These are phyloP conservation scores for Venturia canescens DNA, from an alignment of 1,140 invertebrate species.

Conservation along the genomic window DNA sequence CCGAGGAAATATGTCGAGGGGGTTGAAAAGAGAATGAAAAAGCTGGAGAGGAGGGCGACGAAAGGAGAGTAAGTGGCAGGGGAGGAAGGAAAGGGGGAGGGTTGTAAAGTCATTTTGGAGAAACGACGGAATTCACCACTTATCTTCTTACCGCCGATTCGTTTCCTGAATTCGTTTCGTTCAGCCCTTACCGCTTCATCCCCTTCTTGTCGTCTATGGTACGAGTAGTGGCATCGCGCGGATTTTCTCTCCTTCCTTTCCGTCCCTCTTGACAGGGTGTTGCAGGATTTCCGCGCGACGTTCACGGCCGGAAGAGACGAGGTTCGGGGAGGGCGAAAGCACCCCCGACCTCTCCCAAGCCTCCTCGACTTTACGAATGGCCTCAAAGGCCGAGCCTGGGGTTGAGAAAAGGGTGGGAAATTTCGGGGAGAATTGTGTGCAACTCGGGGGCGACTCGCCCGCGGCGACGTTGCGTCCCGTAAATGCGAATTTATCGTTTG, in stretches of 20 bases:
- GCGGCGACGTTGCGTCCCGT: slow-evolving; percentile 46
- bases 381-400: neutral
- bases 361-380: slow-evolving; percentile 4
- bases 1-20: too few relatives aligned
- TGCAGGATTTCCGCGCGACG: slow-evolving; percentile 18
- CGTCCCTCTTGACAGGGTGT: slow-evolving; percentile 3
- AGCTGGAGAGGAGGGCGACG: slow-evolving; percentile 14
- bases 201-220: neutral
- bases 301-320: slow-evolving; percentile 26
- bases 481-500: slow-evolving; percentile 53
- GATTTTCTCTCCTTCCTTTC: slow-evolving; percentile 4
- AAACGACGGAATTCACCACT: slow-evolving; percentile 57
- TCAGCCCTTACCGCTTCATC: neutral
- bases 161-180: slow-evolving; percentile 54
- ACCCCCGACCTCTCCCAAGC: neutral
- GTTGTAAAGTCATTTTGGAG: slow-evolving; percentile 48
- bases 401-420: slow-evolving; percentile 24
- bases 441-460: slow-evolving; percentile 21
- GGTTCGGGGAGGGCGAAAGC: slow-evolving; percentile 12
- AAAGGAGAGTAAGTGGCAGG: neutral
- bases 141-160: slow-evolving; percentile 58
- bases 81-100: neutral
- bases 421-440: slow-evolving; percentile 1
- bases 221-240: neutral
- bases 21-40: slow-evolving; percentile 7